Percentiles rank a stretch among this genome's conserved stretches.
phyloP scores from a whole-genome alignment of 2,888 invertebrate genomes.

The Dermolepida albohirtum region DNA sequence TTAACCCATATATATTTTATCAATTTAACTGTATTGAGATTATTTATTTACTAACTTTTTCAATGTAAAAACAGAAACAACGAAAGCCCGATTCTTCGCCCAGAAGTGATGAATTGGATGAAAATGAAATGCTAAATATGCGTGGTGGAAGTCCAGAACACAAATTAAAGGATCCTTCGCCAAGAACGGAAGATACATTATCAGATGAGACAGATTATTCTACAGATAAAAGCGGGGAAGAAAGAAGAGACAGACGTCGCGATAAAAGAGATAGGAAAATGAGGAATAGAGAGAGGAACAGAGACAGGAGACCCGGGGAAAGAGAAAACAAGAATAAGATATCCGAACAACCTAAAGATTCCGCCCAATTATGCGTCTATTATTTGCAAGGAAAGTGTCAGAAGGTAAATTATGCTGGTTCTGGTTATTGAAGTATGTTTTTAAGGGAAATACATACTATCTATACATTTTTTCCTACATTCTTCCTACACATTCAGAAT shows the following conservation, averaged over 20 bases:
- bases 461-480: no score
- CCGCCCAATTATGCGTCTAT: constrained; percentile 83
- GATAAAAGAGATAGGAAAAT: constrained; percentile 44
- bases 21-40: no score
- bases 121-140: constrained; percentile 84
- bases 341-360: constrained; percentile 69
- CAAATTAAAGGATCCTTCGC: constrained; percentile 18
- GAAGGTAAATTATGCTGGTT: constrained; percentile 64
- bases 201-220: constrained; percentile 31
- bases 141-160: constrained; percentile 78
- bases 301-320: constrained; percentile 42
- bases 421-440: constrained; percentile 6
- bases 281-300: constrained; percentile 18
- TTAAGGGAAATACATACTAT: no score
- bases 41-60: constrained; percentile 14
- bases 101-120: constrained; percentile 72
- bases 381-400: constrained; percentile 92
- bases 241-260: constrained; percentile 43
- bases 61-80: constrained; percentile 65
- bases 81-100: constrained; percentile 65
- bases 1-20: no score
- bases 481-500: background rate
- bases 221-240: constrained; percentile 40
- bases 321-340: constrained; percentile 47
- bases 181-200: constrained; percentile 46